A percentile compares a stretch with the other conserved stretches of the same genome.
Evolutionary conservation across 2,888 invertebrate species (phyloP).

Genomic region (Erebia ligea): DNA sequence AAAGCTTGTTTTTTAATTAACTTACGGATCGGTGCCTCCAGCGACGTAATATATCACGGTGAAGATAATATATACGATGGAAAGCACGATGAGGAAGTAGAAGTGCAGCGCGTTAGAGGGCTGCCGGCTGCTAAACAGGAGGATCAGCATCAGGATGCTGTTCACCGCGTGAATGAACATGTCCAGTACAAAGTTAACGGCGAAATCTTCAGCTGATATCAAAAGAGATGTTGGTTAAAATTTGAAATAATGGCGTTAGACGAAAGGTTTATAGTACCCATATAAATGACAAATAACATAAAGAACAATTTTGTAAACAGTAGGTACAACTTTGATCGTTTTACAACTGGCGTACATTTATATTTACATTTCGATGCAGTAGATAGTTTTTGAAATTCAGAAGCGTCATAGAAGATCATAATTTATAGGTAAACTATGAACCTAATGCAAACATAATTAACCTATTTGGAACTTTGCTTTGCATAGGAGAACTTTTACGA

Average conservation of each 20-base stretch:
- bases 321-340: neutral
- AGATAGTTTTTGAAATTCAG: no score
- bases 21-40: constrained; percentile 88
- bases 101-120: constrained; percentile 84
- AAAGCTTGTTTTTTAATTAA: constrained; percentile 33
- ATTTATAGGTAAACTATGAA: no score
- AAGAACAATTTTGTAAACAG: no score
- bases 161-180: constrained; percentile 84
- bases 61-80: constrained; percentile 86
- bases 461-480: no score
- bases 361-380: no score
- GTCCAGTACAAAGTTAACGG: constrained; percentile 57
- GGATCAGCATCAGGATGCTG: constrained; percentile 87
- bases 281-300: no score
- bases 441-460: no score
- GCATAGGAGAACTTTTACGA: no score
- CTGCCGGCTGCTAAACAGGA: constrained; percentile 87
- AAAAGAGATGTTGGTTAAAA: neutral
- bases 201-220: constrained; percentile 47
- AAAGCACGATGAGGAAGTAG: constrained; percentile 85
- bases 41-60: constrained; percentile 87
- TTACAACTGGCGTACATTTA: no score
- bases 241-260: neutral
- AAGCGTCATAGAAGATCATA: no score
- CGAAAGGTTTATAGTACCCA: no score